Evolutionary conservation across 2,888 invertebrate species (phyloP), one percentile per base, ranked within the genome.

Genomic region (Trimorus sp.): DNA sequence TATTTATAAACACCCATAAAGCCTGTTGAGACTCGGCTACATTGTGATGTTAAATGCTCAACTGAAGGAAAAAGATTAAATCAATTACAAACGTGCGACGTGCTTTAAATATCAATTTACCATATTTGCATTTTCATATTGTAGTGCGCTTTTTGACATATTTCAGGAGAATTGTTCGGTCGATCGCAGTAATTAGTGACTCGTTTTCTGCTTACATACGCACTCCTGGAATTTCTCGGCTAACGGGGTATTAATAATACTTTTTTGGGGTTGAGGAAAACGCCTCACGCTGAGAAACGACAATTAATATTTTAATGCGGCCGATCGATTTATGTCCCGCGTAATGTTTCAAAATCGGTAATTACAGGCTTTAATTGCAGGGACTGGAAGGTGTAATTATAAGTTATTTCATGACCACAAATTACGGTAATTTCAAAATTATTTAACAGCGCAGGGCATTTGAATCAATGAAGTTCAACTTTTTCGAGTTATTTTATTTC

Each of bases 1-100:
- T 86, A 84, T 86, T 86, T 86, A 86, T 86, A 82, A 82, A 79
- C 79, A 79, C 45, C 78, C 75, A 75, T 82, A 82, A 82, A 82
- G 77, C 74, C 69, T 82, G 77, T 74, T 82, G 74, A 78, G 77
- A 82, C 70, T 82, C 75, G 40, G 78, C 75, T 82, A 78, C 75
- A 79, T 79, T 82, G 82, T 79, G 74, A 82, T 70, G 82, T 75
- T 62, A 51, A 82, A 82, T 68, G 78, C 62, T 71, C 48, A 65
- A 65, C 75, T 75, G 66, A 75, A 76, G 74, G 26, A 71, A 81
- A 78, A 68, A 73, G 69, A 69, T 73, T 68, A 68, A 75, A 80
- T 80, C 69, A 75, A 80, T 75, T 80, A 80, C 59, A 53, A 70
- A 69, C 69, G 62, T 63, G 51, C 37, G 68, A 51, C 71, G 68